Percentiles rank a stretch among this genome's conserved stretches.
Conservation (phyloP, 1,140 invertebrate genomes). For the Listronotus oregonensis region DNA sequence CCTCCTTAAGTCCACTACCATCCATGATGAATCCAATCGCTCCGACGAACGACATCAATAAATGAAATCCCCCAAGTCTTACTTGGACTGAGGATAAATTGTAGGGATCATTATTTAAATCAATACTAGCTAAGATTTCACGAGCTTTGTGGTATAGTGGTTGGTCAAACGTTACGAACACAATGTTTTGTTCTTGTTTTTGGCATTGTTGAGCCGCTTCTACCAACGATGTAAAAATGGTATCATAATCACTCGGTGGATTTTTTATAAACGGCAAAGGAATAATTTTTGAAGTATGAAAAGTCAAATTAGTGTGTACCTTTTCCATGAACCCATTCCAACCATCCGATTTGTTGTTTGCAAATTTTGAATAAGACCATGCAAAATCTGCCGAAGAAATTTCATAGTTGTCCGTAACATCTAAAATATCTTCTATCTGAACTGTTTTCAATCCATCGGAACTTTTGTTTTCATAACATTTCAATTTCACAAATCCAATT, state of each 20-base stretch:
- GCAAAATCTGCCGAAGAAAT: slow-evolving; percentile 13
- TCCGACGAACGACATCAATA: slow-evolving; percentile 55
- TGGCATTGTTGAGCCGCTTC: slow-evolving; percentile 13
- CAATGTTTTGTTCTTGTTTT: not conserved
- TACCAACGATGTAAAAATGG: slow-evolving; percentile 14
- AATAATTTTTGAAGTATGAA: slow-evolving; percentile 23
- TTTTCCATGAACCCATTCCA: slow-evolving; percentile 10
- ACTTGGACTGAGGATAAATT: slow-evolving; percentile 34
- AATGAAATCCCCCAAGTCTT: slow-evolving; percentile 51
- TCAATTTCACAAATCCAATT: slow-evolving; percentile 17
- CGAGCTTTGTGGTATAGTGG: slow-evolving; percentile 50
- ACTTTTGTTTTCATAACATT: slow-evolving; percentile 22
- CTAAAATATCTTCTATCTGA: slow-evolving; percentile 7
- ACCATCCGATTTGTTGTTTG: not conserved
- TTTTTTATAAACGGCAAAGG: slow-evolving; percentile 21
- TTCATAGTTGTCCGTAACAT: not conserved
- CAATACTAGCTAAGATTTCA: slow-evolving; percentile 36
- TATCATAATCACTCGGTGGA: slow-evolving; percentile 25
- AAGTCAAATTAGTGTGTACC: not conserved
- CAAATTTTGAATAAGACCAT: slow-evolving; percentile 8
- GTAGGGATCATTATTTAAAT: slow-evolving; percentile 15
- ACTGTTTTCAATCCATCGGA: slow-evolving; percentile 10
- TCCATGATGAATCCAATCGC: slow-evolving; percentile 53
- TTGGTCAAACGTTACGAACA: slow-evolving; percentile 43
- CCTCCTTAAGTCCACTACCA: slow-evolving; percentile 54